Evolutionary conservation across 2,797 vertebrate species (phyloP).

Genomic region (Pseudomugil tenellus): DNA sequence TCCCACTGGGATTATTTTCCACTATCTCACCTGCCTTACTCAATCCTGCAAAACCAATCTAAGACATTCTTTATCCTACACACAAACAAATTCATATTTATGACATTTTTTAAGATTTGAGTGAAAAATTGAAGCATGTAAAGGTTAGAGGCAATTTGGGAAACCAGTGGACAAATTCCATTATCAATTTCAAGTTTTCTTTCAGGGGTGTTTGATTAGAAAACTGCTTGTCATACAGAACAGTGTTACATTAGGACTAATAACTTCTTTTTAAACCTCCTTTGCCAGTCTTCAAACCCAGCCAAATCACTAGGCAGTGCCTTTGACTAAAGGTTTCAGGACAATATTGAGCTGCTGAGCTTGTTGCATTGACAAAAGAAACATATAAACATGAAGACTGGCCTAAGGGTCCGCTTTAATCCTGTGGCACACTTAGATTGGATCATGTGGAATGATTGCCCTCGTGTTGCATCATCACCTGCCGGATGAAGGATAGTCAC

Average conservation of each 20-base stretch:
- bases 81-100: constrained; percentile 19
- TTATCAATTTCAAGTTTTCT: background rate
- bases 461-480: constrained; percentile 75
- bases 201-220: background rate
- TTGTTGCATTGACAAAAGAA: constrained; percentile 49
- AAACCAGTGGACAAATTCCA: background rate
- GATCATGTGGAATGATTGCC: constrained; percentile 68
- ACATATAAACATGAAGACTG: constrained; percentile 49
- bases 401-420: constrained; percentile 63
- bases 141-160: background rate
- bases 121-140: background rate
- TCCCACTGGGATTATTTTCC: constrained; percentile 38
- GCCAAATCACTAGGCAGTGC: constrained; percentile 13
- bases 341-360: constrained; percentile 35
- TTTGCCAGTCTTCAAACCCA: constrained; percentile 4
- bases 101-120: constrained; percentile 13
- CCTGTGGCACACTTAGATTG: constrained; percentile 50
- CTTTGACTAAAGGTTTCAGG: constrained; percentile 45
- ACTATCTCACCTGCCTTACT: constrained; percentile 36
- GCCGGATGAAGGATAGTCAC: constrained; percentile 56
- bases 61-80: constrained; percentile 19
- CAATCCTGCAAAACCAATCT: constrained; percentile 9
- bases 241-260: background rate
- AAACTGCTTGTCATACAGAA: background rate
- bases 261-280: constrained; percentile 11